Conservation (phyloP, 2,113 vertebrate species). For the Mionectes macconnelli region DNA sequence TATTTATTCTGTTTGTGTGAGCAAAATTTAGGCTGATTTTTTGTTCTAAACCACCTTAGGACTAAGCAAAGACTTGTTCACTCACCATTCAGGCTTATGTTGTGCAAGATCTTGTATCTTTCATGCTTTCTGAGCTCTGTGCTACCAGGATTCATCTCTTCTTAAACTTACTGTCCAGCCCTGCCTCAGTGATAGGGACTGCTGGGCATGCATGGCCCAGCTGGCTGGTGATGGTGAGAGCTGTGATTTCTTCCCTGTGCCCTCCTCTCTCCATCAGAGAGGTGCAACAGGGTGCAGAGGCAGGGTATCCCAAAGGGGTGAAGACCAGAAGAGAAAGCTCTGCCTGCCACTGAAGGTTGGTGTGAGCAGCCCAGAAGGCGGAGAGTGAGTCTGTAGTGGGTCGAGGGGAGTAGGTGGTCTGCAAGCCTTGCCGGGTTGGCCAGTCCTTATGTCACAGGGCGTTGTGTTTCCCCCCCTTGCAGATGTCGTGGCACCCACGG, state of each 20-base stretch:
- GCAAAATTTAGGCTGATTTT: background rate
- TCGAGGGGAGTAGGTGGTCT: background rate
- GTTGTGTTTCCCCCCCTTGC: background rate
- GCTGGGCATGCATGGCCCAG: background rate
- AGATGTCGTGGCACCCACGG: constrained; percentile 91
- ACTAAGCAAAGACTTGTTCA: background rate
- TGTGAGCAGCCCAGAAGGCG: background rate
- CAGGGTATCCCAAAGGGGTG: background rate
- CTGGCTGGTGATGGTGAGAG: background rate
- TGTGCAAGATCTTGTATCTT: background rate
- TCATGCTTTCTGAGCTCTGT: background rate
- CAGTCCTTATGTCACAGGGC: fast-evolving
- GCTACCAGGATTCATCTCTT: background rate
- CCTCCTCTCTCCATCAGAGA: background rate
- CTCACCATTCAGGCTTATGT: background rate
- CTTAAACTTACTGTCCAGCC: background rate
- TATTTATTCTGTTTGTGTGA: background rate
- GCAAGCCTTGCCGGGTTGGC: fast-evolving
- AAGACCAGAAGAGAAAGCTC: background rate
- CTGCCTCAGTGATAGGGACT: fast-evolving
- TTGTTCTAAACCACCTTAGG: background rate
- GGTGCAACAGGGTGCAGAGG: background rate
- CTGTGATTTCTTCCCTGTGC: background rate
- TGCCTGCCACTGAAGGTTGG: fast-evolving
- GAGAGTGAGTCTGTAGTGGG: background rate